Evolutionary conservation across 2,888 invertebrate species (phyloP).

Genomic region (Ennomos erosarius): DNA sequence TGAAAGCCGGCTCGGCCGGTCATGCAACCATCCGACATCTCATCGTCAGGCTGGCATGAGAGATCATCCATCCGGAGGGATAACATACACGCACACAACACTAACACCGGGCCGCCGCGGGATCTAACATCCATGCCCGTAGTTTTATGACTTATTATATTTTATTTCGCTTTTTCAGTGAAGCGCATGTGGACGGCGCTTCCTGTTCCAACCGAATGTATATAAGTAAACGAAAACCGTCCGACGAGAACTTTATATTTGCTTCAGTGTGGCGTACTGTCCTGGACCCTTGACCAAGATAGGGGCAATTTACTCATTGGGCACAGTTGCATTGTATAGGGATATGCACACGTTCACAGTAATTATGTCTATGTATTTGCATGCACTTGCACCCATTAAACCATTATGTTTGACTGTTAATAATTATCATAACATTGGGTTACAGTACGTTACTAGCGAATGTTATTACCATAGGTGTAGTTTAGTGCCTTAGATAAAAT

Average conservation of each 20-base stretch:
- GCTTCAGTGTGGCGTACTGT: constrained; percentile 85
- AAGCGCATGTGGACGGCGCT: constrained; percentile 76
- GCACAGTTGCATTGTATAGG: constrained; percentile 85
- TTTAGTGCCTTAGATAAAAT: neutral
- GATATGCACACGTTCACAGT: constrained; percentile 74
- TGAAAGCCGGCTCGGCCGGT: constrained; percentile 56
- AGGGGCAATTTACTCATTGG: constrained; percentile 74
- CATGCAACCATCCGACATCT: constrained; percentile 60
- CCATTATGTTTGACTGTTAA: constrained; percentile 39
- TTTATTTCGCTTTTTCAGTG: constrained; percentile 73
- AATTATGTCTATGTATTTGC: constrained; percentile 57
- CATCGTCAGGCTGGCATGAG: constrained; percentile 62
- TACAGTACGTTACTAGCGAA: constrained; percentile 20
- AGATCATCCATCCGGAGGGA: constrained; percentile 51
- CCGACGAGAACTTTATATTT: constrained; percentile 67
- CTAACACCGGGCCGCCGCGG: constrained; percentile 49
- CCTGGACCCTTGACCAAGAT: constrained; percentile 64
- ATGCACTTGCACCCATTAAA: constrained; percentile 50
- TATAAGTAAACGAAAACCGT: constrained; percentile 72
- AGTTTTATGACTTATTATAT: constrained; percentile 55
- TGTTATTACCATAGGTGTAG: constrained; percentile 2
- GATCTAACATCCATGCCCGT: constrained; percentile 58
- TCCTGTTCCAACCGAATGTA: constrained; percentile 71
- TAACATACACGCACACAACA: constrained; percentile 57
- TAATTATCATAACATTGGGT: neutral